Conservation (phyloP, 2,113 vertebrate species). For the Elaphurus davidianus region DNA sequence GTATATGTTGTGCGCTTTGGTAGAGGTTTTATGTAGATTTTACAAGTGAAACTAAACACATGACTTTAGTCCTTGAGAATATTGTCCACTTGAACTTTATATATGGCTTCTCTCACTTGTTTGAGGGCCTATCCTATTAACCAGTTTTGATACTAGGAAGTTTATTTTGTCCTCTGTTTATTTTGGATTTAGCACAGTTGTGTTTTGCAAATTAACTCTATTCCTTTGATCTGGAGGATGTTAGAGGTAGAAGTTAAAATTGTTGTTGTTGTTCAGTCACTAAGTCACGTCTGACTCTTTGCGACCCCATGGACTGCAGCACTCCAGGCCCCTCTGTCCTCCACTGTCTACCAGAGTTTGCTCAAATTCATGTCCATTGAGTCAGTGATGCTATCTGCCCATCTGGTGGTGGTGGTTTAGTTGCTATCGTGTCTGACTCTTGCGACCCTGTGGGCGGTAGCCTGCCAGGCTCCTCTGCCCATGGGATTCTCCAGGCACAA, state of each 20-base stretch:
- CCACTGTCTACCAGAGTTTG: background rate
- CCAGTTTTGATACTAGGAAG: background rate
- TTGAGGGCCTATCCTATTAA: background rate
- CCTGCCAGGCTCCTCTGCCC: background rate
- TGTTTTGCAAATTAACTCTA: background rate
- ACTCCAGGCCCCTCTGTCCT: background rate
- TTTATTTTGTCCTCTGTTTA: background rate
- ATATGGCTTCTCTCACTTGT: background rate
- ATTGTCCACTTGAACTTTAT: background rate
- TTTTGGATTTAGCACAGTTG: background rate
- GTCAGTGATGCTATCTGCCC: background rate
- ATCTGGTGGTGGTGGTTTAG: background rate
- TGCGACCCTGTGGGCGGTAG: background rate
- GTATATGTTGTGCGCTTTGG: background rate
- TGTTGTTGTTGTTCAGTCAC: background rate
- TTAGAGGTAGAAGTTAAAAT: background rate
- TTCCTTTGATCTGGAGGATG: background rate
- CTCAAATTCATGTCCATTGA: background rate
- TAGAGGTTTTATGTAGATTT: background rate
- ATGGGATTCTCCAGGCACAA: background rate
- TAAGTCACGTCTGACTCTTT: background rate
- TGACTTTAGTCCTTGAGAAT: background rate
- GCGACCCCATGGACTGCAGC: background rate
- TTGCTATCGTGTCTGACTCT: background rate
- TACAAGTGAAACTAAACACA: background rate